These are phyloP conservation scores for Dreissena rostriformis DNA, from an alignment of 1,140 invertebrate genomes.

Conservation along the genomic window DNA sequence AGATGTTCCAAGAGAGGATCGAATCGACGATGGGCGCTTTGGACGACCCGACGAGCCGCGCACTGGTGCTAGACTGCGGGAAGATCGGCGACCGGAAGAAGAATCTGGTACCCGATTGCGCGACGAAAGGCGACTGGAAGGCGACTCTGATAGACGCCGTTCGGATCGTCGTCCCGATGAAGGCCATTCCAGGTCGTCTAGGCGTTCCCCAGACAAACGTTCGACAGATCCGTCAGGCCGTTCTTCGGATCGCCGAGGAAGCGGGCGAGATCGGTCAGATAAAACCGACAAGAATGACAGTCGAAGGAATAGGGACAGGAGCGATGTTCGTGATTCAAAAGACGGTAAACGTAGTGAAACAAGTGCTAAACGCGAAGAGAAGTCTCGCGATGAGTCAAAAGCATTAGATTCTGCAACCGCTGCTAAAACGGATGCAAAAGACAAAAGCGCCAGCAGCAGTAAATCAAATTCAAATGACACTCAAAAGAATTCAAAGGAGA, in stretches of 20 bases:
- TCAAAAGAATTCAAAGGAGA: background rate
- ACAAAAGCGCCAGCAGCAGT: background rate
- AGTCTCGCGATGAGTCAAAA: constrained; percentile 24
- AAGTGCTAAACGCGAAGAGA: constrained; percentile 12
- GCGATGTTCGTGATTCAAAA: background rate
- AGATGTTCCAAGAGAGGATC: no score
- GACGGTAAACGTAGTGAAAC: constrained; percentile 1
- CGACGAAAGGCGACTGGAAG: constrained; percentile 11
- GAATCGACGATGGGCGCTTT: no score
- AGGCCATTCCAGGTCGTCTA: background rate
- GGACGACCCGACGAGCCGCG: no score
- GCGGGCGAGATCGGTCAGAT: constrained; percentile 1
- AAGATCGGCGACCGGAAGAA: background rate
- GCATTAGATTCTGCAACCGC: background rate
- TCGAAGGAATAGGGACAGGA: constrained; percentile 10
- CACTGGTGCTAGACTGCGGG: background rate
- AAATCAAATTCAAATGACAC: background rate
- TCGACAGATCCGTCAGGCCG: background rate
- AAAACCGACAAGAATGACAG: constrained; percentile 29
- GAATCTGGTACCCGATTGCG: background rate
- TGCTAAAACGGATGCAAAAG: background rate
- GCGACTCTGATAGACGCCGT: constrained; percentile 8
- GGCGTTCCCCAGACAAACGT: background rate
- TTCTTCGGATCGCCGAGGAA: background rate
- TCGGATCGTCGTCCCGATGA: constrained; percentile 5